Conservation (phyloP, 2,113 vertebrate genomes). For the Gallinago media region DNA sequence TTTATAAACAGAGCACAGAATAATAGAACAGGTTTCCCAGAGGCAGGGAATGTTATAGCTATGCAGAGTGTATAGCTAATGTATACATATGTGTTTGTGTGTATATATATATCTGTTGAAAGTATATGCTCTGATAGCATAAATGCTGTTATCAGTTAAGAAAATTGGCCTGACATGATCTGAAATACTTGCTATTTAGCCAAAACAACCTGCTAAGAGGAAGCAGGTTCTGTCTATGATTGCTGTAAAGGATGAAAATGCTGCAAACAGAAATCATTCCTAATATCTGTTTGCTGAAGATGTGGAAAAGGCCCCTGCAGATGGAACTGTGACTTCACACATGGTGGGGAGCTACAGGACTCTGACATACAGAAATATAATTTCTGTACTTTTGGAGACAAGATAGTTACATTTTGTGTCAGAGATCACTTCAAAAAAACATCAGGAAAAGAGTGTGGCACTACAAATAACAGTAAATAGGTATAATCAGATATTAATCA, state of each 20-base stretch:
- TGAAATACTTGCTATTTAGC: not conserved
- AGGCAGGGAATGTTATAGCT: not conserved
- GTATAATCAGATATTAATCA: not conserved
- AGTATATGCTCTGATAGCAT: not conserved
- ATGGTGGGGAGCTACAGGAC: not conserved
- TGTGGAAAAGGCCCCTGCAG: not conserved
- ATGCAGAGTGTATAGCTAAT: not conserved
- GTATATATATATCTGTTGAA: not conserved
- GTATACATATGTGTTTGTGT: rapidly evolving
- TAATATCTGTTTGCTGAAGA: not conserved
- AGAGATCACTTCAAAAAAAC: not conserved
- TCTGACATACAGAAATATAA: not conserved
- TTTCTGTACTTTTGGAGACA: not conserved
- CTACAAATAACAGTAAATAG: not conserved
- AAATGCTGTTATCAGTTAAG: not conserved
- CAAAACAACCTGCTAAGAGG: not conserved
- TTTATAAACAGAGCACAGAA: not conserved
- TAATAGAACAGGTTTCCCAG: not conserved
- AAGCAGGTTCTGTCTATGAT: not conserved
- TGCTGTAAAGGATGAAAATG: not conserved
- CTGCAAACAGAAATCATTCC: not conserved
- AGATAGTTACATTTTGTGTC: not conserved
- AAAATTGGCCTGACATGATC: not conserved
- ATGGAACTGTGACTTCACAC: not conserved
- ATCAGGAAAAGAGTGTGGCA: not conserved